Evolutionary conservation across 2,888 invertebrate species (phyloP), one percentile per base, ranked within the genome.

Genomic region (Creontiades dilutus): DNA sequence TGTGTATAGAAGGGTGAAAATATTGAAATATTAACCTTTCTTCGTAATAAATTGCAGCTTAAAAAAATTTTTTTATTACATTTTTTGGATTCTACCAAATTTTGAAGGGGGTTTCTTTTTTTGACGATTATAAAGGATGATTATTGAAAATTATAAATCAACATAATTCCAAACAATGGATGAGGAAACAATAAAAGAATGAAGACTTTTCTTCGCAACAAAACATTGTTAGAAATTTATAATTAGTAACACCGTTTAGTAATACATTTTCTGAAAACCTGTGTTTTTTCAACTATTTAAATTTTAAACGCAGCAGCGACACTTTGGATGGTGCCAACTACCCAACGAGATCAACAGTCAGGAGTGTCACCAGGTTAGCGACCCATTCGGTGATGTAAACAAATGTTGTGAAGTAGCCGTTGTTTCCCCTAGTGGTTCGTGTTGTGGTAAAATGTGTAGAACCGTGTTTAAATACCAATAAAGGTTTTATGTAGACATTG

Each of bases 321-420:
- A 76, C 76, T 16, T n/a, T 16, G 48, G 76, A 78, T 2, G 78
- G 76, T 16, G 23, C 37, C 14, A 27, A 47, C 13, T 87, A 78
- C 78, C 87, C 87, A 27, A 48, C 87, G 37, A 76, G 76, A 11
- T 87, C 87, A 5, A n/a, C 52, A 52, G 9, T 87, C 27, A 55
- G 87, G 13, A 48, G 37, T 47, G 76, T 48, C 16, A 19, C n/a
- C 48, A 61, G 55, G 85, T 85, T 81, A 47, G 81, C 46, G 16
- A 5, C 13, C 4, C 37, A 76, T 27, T n/a, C 61, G 61, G 61
- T 61, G n/a, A 61, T 19, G 61, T 19, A 61, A 61, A 61, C 52
- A 4, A 12, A 61, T 5, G 61, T 61, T 61, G 7, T 61, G 61
- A 19, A n/a, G 61, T 61, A 61, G 16, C n/a, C 9, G 3, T 61